These are phyloP conservation scores for Epinotia nisella DNA, from an alignment of 2,888 invertebrate genomes.

Conservation along the genomic window DNA sequence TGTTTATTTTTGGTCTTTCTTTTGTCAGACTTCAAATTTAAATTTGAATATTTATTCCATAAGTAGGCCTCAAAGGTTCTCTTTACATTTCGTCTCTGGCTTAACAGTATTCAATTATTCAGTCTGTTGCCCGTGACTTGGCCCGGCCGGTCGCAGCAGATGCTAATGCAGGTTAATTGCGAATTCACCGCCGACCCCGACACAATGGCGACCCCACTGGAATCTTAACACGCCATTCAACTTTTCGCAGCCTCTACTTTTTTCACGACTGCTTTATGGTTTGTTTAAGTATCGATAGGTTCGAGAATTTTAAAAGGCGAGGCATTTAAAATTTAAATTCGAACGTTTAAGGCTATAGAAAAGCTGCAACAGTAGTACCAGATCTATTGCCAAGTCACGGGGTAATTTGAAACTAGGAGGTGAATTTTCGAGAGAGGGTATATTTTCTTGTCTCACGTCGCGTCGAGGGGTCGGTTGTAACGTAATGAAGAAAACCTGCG, in stretches of 20 bases:
- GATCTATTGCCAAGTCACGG: conserved; percentile 16
- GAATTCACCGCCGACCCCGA: conserved; percentile 69
- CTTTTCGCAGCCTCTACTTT: conserved; percentile 39
- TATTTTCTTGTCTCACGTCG: no score
- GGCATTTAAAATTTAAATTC: conserved; percentile 23
- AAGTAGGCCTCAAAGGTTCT: not conserved
- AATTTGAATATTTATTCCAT: no score
- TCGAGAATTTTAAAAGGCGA: conserved; percentile 7
- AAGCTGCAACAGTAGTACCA: conserved; percentile 1
- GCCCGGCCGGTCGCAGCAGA: conserved; percentile 55
- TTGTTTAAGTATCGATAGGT: conserved; percentile 25
- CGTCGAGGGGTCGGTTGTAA: no score
- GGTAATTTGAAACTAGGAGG: conserved; percentile 9
- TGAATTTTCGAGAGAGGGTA: conserved; percentile 3
- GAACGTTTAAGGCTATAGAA: not conserved
- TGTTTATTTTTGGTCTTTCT: no score
- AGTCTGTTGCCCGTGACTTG: conserved; percentile 17
- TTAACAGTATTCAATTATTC: conserved; percentile 24
- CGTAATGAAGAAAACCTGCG: no score
- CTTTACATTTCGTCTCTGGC: no score
- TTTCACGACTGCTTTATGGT: conserved; percentile 20
- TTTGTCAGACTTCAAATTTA: no score
- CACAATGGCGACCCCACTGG: conserved; percentile 67
- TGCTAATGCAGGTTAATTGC: conserved; percentile 77
- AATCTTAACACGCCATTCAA: conserved; percentile 63